Evolutionary conservation across 2,888 invertebrate genomes (phyloP), one percentile per base, ranked within the genome.

Genomic region (Pseudanteris insignis): DNA sequence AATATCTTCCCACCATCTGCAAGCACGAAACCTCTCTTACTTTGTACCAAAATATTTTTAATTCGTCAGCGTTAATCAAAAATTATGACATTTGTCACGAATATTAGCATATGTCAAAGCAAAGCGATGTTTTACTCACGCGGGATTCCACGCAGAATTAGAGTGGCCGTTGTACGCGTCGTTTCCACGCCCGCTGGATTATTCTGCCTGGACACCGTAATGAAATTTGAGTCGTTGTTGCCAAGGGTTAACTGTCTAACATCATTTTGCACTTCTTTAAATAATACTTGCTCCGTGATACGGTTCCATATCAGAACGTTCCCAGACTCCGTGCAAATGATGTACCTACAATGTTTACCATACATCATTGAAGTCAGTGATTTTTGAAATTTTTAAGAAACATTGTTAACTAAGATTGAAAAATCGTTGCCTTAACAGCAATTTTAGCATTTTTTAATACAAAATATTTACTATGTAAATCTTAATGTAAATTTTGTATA

Each of bases 321-420:
- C 0, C 95, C 95, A 0, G 95, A 94, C 76, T 97, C 97, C 0
- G 94, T 91, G 0, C 95, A 93, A 8, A 95, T 85, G 0, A 96
- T 92, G 69, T 89, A 86, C 44, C 86, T 85, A n/a, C n/a, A n/a
- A n/a, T n/a, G n/a, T n/a, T n/a, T n/a, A n/a, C n/a, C n/a, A n/a
- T n/a, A n/a, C n/a, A n/a, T n/a, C n/a, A n/a, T n/a, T n/a, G n/a
- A n/a, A n/a, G n/a, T n/a, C n/a, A n/a, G n/a, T n/a, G n/a, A n/a
- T n/a, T n/a, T n/a, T n/a, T n/a, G n/a, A n/a, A n/a, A n/a, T n/a
- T n/a, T n/a, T n/a, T n/a, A n/a, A n/a, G n/a, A n/a, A n/a, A n/a
- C n/a, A n/a, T n/a, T n/a, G n/a, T n/a, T n/a, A n/a, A n/a, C n/a
- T n/a, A n/a, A n/a, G n/a, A n/a, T n/a, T n/a, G n/a, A n/a, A n/a